A percentile compares a stretch with the other conserved stretches of the same genome.
Conservation (phyloP, 2,797 vertebrate species). For the Phyllotis vaccarum region DNA sequence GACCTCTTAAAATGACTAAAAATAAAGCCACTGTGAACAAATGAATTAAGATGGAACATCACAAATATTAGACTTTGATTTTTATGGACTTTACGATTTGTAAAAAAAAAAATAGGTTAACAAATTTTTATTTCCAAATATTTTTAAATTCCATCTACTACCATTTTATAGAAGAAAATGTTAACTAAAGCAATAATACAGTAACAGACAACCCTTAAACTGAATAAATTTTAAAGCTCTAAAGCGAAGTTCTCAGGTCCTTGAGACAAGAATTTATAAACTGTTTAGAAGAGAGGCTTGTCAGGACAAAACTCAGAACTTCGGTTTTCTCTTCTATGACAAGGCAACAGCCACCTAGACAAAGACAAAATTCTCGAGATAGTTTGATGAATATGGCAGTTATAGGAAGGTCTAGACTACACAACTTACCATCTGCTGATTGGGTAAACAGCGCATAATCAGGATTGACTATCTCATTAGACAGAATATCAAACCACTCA, state of each 20-base stretch:
- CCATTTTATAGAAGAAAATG: slow-evolving; percentile 41
- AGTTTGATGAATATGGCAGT: slow-evolving; percentile 43
- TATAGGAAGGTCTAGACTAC: slow-evolving; percentile 35
- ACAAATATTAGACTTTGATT: slow-evolving; percentile 38
- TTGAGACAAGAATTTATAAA: slow-evolving; percentile 34
- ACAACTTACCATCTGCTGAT: slow-evolving; percentile 96
- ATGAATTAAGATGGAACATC: slow-evolving; percentile 48
- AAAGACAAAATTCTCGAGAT: slow-evolving; percentile 29
- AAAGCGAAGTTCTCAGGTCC: slow-evolving; percentile 17
- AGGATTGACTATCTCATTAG: slow-evolving; percentile 99
- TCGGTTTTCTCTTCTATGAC: slow-evolving; percentile 42
- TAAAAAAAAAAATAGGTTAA: slow-evolving; percentile 48
- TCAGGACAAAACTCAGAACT: background rate
- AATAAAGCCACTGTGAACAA: slow-evolving; percentile 51
- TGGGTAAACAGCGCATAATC: slow-evolving; percentile 99
- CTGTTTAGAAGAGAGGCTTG: background rate
- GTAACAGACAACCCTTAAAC: slow-evolving; percentile 18
- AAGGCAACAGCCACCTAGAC: background rate
- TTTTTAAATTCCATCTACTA: slow-evolving; percentile 31
- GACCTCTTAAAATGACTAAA: slow-evolving; percentile 53
- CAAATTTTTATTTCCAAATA: slow-evolving; percentile 57
- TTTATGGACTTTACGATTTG: slow-evolving; percentile 27
- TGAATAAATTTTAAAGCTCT: slow-evolving; percentile 24
- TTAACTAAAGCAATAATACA: background rate
- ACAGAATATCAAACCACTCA: slow-evolving; percentile 99